Evolutionary conservation across 2,113 vertebrate genomes (phyloP), one percentile per base, ranked within the genome.

Genomic region (Grallaria varia): DNA sequence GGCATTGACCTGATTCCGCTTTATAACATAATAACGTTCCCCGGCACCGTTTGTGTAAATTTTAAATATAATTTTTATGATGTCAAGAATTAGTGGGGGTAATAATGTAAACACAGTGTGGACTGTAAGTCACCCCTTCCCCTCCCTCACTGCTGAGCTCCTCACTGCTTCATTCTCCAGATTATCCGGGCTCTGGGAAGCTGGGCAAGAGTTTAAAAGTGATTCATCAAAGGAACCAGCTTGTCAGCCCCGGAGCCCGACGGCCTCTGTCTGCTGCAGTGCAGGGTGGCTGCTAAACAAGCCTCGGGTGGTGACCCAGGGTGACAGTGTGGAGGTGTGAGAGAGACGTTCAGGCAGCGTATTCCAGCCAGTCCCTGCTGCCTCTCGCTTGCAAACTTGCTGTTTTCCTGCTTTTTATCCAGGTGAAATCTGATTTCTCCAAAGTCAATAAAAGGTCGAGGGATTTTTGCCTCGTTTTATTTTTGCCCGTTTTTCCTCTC

Each of bases 81-180:
- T 37, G 12, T 8, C 63, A 78, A 95, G 95, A 97, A 97, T 98
- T 97, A 98, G 96, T 92, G 89, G 89, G 89, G 76, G 40, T 96
- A 96, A 95, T 98, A 97, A 96, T 87, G 64, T 97, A 97, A 97
- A 97, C 91, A 91, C 79, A 58, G 14, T 0, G 1, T 52, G 82
- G 85, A 47, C 94, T 92, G 78, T 98, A 98, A 98, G 95, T 98
- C 97, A 96, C 56, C 25, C 59, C 35, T 66, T 74, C 27, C 39
- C n/a, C 42, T 73, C 72, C 18, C 15, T 14, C 67, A 6, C n/a
- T 27, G 69, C 33, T 2, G 14, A 58, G 39, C 91, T 69, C 30
- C 28, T 77, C 74, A 75, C 53, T 83, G 78, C 84, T 73, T 76
- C 68, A 2, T 75, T 64, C 60, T 49, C 64, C 50, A 35, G 45